Percentiles rank a stretch among this genome's conserved stretches.
phyloP scores from a whole-genome alignment of 2,888 invertebrate genomes.

The Barypeithes pellucidus region DNA sequence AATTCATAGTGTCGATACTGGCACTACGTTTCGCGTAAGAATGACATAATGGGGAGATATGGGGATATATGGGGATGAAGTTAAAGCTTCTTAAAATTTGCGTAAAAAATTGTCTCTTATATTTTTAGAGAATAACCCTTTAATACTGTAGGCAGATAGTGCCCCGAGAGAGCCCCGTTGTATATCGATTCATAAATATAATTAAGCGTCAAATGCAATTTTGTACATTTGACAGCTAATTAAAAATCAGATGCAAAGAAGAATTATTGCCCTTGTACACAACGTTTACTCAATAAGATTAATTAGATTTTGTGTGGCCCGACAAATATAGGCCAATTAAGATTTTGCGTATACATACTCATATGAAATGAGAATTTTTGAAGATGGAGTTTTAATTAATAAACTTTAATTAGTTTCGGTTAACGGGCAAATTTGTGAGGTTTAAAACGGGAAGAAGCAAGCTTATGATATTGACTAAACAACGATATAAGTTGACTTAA shows the following conservation, averaged over 20 bases:
- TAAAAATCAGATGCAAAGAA: slow-evolving; percentile 67
- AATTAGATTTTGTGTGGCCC: slow-evolving; percentile 61
- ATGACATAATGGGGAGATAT: too few species aligned
- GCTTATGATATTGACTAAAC: background rate
- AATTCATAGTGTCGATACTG: too few species aligned
- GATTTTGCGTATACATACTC: slow-evolving; percentile 35
- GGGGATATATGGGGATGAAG: too few species aligned
- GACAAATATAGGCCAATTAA: slow-evolving; percentile 43
- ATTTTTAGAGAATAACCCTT: slow-evolving; percentile 30
- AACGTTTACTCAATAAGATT: slow-evolving; percentile 60
- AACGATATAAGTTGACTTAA: too few species aligned
- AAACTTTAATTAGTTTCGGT: slow-evolving; percentile 40
- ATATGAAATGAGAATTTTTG: slow-evolving; percentile 35
- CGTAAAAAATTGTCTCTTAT: background rate
- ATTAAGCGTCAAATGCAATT: slow-evolving; percentile 69
- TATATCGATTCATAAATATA: slow-evolving; percentile 65
- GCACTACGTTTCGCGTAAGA: too few species aligned
- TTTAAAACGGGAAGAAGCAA: background rate
- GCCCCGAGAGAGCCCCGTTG: slow-evolving; percentile 49
- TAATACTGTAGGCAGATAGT: slow-evolving; percentile 60
- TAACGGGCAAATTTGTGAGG: background rate
- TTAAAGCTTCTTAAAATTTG: too few species aligned
- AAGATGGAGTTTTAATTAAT: slow-evolving; percentile 40
- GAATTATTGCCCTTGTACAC: slow-evolving; percentile 36
- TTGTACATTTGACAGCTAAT: slow-evolving; percentile 69